These are phyloP conservation scores for Clarias batrachus DNA, from an alignment of 2,113 vertebrate species.

Conservation along the genomic window DNA sequence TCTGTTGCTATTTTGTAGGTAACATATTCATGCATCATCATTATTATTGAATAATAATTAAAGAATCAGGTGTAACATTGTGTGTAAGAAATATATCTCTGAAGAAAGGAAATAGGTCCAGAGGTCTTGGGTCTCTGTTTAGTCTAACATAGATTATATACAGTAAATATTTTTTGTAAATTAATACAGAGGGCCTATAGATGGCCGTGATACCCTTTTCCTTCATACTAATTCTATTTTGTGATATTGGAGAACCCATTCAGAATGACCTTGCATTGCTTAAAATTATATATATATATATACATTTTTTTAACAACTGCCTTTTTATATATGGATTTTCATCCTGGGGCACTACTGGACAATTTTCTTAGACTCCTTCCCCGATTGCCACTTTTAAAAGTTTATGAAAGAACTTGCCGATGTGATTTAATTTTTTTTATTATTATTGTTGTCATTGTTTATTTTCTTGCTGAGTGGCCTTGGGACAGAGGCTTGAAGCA, in stretches of 20 bases:
- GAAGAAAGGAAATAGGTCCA: not conserved
- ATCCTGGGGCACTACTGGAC: too few species aligned
- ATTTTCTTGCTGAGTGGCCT: constrained; percentile 42
- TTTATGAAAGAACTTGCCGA: not conserved
- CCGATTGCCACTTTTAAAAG: not conserved
- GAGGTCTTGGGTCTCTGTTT: not conserved
- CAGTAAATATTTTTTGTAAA: not conserved
- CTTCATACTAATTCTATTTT: not conserved
- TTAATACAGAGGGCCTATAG: not conserved
- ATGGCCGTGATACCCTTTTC: not conserved
- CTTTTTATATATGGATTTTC: not conserved
- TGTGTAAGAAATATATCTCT: not conserved
- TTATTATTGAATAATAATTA: too few species aligned
- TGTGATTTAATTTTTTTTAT: not conserved
- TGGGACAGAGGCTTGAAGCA: constrained; percentile 40
- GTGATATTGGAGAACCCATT: not conserved
- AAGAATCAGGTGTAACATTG: not conserved
- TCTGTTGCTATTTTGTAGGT: constrained; percentile 7
- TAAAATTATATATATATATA: not conserved
- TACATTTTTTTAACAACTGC: not conserved
- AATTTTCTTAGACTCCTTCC: not conserved
- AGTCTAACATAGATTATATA: not conserved
- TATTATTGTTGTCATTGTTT: constrained; percentile 43
- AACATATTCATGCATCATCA: too few species aligned
- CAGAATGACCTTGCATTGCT: not conserved